Evolutionary conservation across 2,888 invertebrate genomes (phyloP), one percentile per base, ranked within the genome.

Genomic region (Neuroscelio doddi): DNA sequence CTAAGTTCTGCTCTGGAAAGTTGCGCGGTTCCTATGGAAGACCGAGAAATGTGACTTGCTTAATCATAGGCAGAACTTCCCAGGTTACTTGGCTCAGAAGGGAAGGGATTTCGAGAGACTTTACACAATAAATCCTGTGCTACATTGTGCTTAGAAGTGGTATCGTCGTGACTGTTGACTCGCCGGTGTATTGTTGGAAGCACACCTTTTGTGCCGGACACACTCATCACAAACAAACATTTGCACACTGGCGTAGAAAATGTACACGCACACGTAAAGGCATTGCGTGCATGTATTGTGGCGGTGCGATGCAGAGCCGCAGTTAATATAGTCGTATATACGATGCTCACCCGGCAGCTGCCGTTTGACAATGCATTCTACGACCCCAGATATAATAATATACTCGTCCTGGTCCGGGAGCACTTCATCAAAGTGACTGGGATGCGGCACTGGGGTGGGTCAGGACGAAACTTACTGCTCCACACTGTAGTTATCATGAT

Each of bases 81-180:
- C 47, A 64, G 51, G 58, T 61, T 38, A 47, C 44, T 24, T 55
- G n/a, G n/a, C n/a, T 29, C 29, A 16, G 42, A 51, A 39, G 68
- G 53, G 50, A 63, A 50, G 66, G 70, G 39, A 71, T 69, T 72
- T 71, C 45, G 51, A 68, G 64, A 70, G 71, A 53, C 72, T 70
- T 69, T 70, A 67, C 68, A 77, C 80, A 78, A 82, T 82, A 82
- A 82, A 82, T 82, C 80, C 79, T 70, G 77, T 72, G 77, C 41
- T 80, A 80, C 78, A 82, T 81, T 82, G 81, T 81, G 75, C 78
- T 75, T 71, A 73, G 72, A 74, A 78, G 77, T 70, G 68, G 70
- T 71, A 73, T 77, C 74, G 70, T 78, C 80, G 78, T 81, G 80
- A 81, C 80, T 81, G 81, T 82, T 81, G 81, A 81, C 80, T 81